Base-by-base conservation (phyloP, 2,888 invertebrate genomes). In the Drosophila koepferae region DNA sequence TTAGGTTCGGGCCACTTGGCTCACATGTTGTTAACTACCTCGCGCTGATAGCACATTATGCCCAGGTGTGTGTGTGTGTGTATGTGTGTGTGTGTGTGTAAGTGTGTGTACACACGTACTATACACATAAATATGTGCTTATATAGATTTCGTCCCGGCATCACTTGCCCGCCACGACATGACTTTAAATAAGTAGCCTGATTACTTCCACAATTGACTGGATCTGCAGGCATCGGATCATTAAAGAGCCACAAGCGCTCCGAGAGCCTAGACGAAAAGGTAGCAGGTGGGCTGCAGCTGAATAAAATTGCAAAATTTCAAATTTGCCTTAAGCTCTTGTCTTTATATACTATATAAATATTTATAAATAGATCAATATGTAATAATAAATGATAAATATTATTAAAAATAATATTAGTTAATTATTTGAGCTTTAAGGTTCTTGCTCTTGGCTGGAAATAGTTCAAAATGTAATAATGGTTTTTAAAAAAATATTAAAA, bases 171-270 rank as follows among this genome's bases (percentile, higher is more conserved):
- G 59, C 58, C 69, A 60, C 66, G 49, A 53, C 59, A 48, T 44
- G 51, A 38, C 38, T 61, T 66, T 74, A 80, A 77, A 79, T 80
- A 74, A 77, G 75, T 79, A 74, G 80, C 80, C 65, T 75, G 71
- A 80, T 77, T 77, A 75, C 63, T 49, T 34, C 34, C 75, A 63
- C 80, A 74, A 69, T 74, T 60, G 76, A 68, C 61, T 65, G 60
- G 62, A 59, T 65, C 64, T 34, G 72, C 59, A 58, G 55, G 68
- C 69, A 67, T 36, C 46, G 60, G 49, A 59, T 63, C 72, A 51
- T 56, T 74, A 38, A 61, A 48, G 59, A 4, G 46, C 14, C 61
- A 31, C 72, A 44, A 34, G 53, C 10, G 20, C 38, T 34, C 23
- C 40, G 14, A 41, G 0, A n/a, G 9, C 14, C 20, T 44, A 6